Conservation (phyloP, 2,797 vertebrate genomes). For the Uromys caudimaculatus region DNA sequence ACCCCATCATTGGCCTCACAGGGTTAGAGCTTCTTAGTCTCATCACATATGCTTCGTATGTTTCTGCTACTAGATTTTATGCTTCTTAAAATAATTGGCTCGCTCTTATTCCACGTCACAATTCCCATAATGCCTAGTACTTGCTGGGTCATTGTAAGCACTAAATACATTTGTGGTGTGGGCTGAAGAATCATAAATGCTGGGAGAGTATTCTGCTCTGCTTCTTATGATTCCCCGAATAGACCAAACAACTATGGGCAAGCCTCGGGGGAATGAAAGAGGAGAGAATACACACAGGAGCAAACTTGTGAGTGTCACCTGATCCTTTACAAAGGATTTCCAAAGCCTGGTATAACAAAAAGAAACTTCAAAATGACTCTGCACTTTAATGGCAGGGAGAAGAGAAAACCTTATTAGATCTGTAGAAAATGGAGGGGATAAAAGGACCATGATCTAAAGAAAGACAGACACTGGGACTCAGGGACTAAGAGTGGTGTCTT, state of each 20-base stretch:
- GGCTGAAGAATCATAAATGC: not conserved
- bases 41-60: not conserved
- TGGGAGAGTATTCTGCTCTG: not conserved
- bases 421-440: not conserved
- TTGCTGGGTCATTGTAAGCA: not conserved
- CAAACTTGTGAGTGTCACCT: not conserved
- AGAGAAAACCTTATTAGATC: not conserved
- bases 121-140: not conserved
- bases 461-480: not conserved
- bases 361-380: not conserved
- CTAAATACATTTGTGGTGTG: not conserved
- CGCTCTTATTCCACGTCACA: not conserved
- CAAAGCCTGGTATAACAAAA: not conserved
- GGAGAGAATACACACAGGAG: not conserved
- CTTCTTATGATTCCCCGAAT: slow-evolving; percentile 1
- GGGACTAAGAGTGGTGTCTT: not conserved
- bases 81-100: not conserved
- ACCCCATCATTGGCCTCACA: not conserved
- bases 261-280: not conserved
- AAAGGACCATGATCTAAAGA: not conserved
- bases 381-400: not conserved
- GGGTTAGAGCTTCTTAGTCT: not conserved
- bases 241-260: not conserved
- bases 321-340: not conserved
- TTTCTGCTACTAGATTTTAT: not conserved